Percentiles rank a stretch among this genome's conserved stretches.
These are phyloP conservation scores for Loxodonta africana DNA, from an alignment of 2,113 vertebrate species.

Conservation along the genomic window DNA sequence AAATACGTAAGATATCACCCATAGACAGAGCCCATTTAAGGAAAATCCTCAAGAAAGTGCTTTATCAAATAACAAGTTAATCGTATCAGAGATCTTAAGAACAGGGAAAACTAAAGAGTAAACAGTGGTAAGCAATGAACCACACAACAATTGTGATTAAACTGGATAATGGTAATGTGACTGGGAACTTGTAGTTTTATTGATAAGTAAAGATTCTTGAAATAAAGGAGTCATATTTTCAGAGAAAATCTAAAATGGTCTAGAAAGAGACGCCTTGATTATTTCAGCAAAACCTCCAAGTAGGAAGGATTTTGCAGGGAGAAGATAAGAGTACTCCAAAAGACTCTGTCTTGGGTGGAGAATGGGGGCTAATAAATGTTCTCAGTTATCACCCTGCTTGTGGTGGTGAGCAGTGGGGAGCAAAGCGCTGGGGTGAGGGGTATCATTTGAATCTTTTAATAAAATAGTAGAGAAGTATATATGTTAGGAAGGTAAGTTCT, in stretches of 20 bases:
- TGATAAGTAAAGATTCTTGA: not conserved
- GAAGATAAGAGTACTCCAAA: not conserved
- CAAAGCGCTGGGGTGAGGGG: not conserved
- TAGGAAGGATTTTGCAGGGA: not conserved
- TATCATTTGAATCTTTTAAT: not conserved
- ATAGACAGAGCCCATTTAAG: not conserved
- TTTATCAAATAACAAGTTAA: not conserved
- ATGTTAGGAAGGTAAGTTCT: not conserved
- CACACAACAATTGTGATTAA: not conserved
- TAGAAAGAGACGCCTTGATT: not conserved
- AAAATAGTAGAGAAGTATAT: not conserved
- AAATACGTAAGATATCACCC: not conserved
- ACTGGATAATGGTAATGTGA: not conserved
- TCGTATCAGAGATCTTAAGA: not conserved
- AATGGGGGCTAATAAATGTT: not conserved
- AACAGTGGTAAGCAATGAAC: not conserved
- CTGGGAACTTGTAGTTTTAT: not conserved
- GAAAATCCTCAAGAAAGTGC: not conserved
- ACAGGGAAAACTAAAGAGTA: not conserved
- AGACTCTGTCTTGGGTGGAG: not conserved
- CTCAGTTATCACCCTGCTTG: not conserved
- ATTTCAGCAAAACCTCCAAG: not conserved
- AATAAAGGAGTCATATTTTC: not conserved
- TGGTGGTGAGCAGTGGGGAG: not conserved
- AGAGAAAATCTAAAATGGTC: not conserved